Conservation (phyloP, 2,888 invertebrate species). For the Drosophila formosana region DNA sequence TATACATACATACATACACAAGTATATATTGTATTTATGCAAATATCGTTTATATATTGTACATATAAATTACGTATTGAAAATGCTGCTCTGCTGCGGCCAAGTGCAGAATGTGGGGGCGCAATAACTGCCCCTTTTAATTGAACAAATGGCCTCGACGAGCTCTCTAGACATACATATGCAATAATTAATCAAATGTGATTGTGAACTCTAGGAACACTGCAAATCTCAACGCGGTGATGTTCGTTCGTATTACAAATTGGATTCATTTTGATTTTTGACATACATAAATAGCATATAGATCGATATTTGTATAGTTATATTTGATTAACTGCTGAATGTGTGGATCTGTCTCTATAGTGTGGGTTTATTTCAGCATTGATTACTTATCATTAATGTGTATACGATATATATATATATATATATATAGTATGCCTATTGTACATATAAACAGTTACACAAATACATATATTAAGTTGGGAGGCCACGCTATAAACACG, state of each 20-base stretch:
- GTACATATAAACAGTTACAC: conserved; percentile 48
- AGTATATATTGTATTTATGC: conserved; percentile 9
- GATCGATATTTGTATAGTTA: conserved; percentile 26
- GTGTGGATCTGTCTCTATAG: conserved; percentile 9
- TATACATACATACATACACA: conserved; percentile 12
- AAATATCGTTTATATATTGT: conserved; percentile 44
- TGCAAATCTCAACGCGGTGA: conserved; percentile 47
- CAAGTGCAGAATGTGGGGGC: conserved; percentile 36
- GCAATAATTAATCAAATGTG: conserved; percentile 16
- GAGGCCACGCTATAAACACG: conserved; percentile 21
- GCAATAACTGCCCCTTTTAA: conserved; percentile 49
- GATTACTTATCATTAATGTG: conserved; percentile 33
- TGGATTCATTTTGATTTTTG: conserved; percentile 8
- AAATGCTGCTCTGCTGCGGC: conserved; percentile 39
- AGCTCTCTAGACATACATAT: conserved; percentile 34
- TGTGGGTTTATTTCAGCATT: conserved; percentile 47
- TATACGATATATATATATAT: conserved; percentile 2
- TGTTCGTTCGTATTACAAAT: conserved; percentile 23
- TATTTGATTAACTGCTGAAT: conserved; percentile 24
- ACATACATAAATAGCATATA: conserved; percentile 17
- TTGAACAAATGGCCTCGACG: conserved; percentile 7
- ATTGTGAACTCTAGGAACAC: conserved; percentile 50
- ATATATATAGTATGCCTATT: conserved; percentile 19
- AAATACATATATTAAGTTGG: conserved; percentile 34
- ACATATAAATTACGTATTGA: conserved; percentile 49